Evolutionary conservation across 2,113 vertebrate species (phyloP).

Genomic region (Nothobranchius furzeri): DNA sequence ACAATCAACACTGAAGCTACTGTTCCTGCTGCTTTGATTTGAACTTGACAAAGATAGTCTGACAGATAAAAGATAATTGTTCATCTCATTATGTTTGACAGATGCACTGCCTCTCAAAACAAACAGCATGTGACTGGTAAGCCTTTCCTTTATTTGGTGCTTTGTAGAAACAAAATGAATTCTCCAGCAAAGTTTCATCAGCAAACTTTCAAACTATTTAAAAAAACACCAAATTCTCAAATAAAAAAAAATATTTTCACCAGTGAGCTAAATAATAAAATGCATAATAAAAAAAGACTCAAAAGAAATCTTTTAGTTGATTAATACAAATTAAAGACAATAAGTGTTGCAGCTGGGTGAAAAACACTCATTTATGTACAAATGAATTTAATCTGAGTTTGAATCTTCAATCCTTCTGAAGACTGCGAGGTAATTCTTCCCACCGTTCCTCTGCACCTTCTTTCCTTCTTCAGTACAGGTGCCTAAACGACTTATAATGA

Average conservation of each 20-base stretch:
- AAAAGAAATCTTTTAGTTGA: background rate
- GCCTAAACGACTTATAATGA: constrained; percentile 82
- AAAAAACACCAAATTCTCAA: background rate
- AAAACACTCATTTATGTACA: background rate
- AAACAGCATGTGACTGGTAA: background rate
- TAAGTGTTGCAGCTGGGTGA: background rate
- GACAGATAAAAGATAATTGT: constrained; percentile 12
- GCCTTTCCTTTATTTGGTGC: background rate
- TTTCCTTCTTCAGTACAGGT: constrained; percentile 91
- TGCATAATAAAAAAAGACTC: background rate
- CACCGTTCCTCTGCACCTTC: constrained; percentile 88
- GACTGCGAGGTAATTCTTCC: constrained; percentile 87
- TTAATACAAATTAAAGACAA: background rate
- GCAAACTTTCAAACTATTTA: background rate
- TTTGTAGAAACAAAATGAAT: background rate
- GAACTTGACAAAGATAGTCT: constrained; percentile 1
- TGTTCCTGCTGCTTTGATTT: constrained; percentile 16
- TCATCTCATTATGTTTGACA: background rate
- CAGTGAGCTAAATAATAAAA: background rate
- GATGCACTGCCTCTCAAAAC: background rate
- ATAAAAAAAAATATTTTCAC: background rate
- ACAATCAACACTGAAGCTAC: constrained; percentile 17
- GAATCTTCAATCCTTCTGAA: constrained; percentile 82
- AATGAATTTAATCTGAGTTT: constrained; percentile 2
- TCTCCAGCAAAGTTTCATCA: background rate